Percentiles rank a stretch among this genome's conserved stretches.
phyloP scores from a whole-genome alignment of 2,888 invertebrate genomes.

The Meta bourneti region DNA sequence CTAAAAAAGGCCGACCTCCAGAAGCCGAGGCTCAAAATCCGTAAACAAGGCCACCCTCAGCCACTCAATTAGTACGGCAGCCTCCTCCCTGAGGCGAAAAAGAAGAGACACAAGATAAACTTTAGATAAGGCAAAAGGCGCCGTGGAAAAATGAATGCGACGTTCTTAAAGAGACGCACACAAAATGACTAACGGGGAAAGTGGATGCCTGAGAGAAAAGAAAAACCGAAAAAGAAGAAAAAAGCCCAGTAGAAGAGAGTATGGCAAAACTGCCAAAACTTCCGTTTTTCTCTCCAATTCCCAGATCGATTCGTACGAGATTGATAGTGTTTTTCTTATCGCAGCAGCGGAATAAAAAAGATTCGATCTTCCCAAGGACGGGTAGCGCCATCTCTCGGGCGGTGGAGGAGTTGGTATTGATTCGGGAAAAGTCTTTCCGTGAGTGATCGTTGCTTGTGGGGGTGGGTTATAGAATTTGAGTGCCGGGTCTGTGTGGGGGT shows the following conservation, averaged over 20 bases:
- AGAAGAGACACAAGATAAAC: conserved; percentile 31
- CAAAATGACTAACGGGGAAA: conserved; percentile 66
- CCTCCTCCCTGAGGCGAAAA: not conserved
- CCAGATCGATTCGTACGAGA: conserved; percentile 68
- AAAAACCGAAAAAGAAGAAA: conserved; percentile 16
- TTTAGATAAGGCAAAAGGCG: conserved; percentile 18
- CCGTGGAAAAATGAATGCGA: conserved; percentile 22
- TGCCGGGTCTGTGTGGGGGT: conserved; percentile 3
- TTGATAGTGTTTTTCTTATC: conserved; percentile 74
- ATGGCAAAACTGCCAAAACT: conserved; percentile 73
- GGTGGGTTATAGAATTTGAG: conserved; percentile 47
- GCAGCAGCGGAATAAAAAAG: conserved; percentile 20
- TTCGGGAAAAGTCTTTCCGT: conserved; percentile 15
- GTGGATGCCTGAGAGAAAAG: not conserved
- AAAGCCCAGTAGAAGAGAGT: conserved; percentile 14
- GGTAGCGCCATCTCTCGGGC: conserved; percentile 56
- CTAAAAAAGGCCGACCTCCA: too few relatives aligned
- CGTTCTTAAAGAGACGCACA: conserved; percentile 30
- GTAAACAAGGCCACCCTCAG: conserved; percentile 24
- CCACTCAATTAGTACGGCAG: conserved; percentile 40
- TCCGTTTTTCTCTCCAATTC: conserved; percentile 72
- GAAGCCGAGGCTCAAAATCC: conserved; percentile 1
- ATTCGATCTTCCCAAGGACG: not conserved
- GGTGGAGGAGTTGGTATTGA: conserved; percentile 14
- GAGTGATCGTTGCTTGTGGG: not conserved